Evolutionary conservation across 2,797 vertebrate genomes (phyloP), one percentile per base, ranked within the genome.

Genomic region (Leptoclinus maculatus): DNA sequence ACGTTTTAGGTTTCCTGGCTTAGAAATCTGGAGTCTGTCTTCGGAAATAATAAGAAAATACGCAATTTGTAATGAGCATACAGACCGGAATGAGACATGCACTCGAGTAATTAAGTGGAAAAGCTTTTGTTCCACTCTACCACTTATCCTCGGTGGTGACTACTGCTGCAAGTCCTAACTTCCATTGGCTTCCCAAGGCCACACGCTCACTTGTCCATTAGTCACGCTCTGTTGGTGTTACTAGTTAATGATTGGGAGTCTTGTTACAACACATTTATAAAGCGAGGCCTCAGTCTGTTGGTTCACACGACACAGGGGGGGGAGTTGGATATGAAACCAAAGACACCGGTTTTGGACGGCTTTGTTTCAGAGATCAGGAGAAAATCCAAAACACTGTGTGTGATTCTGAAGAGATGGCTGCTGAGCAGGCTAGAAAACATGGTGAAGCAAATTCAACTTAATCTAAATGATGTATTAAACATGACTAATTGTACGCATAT

Each of bases 211-310:
- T n/a, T 49, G 69, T 29, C 77, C 65, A 87, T 87, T 85, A 71
- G 76, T 78, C 65, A 74, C 45, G 72, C 71, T 84, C 79, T 77
- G 74, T 83, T 84, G 76, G 76, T 80, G 62, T 60, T 45, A 53
- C 63, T 58, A 65, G 82, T 86, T 83, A 82, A 86, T 87, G 71
- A 86, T 83, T 83, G 36, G 12, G 16, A 78, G 53, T 36, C 65
- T n/a, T 25, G 25, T 71, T 60, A 66, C 41, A 49, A 76, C 51
- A 82, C 69, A 74, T 85, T 78, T 57, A 67, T 47, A 71, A 65
- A 54, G 58, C 45, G 45, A 25, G 14, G 25, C 19, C n/a, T 56
- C 56, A 12, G 10, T 25, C 3, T 43, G 71, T 58, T 5, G 14
- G n/a, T 80, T 76, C 25, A 36, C 41, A 73, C 34, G 21, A 73